A percentile compares a stretch with the other conserved stretches of the same genome.
These are phyloP conservation scores for Euphydryas editha DNA, from an alignment of 2,888 invertebrate species.

Conservation along the genomic window DNA sequence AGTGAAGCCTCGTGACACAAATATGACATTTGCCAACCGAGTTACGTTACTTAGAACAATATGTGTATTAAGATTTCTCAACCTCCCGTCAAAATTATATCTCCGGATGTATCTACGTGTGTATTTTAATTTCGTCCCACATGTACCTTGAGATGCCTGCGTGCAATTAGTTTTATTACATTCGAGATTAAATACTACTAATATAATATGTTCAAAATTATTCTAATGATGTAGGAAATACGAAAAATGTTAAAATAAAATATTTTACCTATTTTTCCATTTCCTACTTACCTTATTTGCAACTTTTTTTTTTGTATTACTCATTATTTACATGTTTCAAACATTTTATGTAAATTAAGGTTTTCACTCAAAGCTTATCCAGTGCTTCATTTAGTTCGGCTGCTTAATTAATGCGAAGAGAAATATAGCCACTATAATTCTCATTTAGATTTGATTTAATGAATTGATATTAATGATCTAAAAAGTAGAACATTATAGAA, in stretches of 20 bases:
- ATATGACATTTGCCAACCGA: conserved; percentile 47
- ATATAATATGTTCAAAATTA: too few species aligned
- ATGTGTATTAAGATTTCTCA: conserved; percentile 39
- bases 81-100: conserved; percentile 35
- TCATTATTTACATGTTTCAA: neutral
- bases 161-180: neutral
- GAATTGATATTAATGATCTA: too few species aligned
- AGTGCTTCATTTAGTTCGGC: neutral
- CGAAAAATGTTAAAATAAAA: too few species aligned
- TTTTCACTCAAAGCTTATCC: neutral
- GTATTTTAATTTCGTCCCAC: conserved; percentile 3
- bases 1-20: conserved; percentile 48
- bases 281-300: neutral
- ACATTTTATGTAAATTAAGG: neutral
- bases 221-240: too few species aligned
- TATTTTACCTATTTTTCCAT: too few species aligned
- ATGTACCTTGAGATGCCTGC: neutral
- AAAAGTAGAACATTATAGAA: too few species aligned
- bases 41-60: conserved; percentile 47
- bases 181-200: neutral
- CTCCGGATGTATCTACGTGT: conserved; percentile 14
- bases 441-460: neutral
- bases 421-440: neutral
- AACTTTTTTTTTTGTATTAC: neutral
- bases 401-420: neutral